Percentiles rank a stretch among this genome's conserved stretches.
Conservation (phyloP, 2,113 vertebrate genomes). For the Spea bombifrons region DNA sequence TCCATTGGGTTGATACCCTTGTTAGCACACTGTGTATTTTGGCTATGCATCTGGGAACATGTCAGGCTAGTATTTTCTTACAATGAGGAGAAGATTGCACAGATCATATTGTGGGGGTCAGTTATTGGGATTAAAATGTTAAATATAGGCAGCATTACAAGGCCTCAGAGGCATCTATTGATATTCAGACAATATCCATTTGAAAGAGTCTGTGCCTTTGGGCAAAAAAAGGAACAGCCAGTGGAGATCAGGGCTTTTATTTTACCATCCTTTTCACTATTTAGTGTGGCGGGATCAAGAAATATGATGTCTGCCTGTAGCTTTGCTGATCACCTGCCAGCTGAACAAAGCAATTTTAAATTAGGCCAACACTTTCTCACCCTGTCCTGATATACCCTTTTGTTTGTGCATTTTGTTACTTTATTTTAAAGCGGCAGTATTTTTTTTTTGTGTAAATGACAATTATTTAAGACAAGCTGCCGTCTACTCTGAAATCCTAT, state of each 20-base stretch:
- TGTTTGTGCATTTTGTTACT: conserved; percentile 30
- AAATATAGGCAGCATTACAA: too few species aligned
- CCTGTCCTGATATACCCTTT: conserved; percentile 38
- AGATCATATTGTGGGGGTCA: too few species aligned
- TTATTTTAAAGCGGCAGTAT: not conserved
- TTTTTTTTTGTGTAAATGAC: not conserved
- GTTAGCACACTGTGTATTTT: too few species aligned
- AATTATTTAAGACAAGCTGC: not conserved
- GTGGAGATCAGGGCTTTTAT: conserved; percentile 25
- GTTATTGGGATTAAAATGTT: too few species aligned
- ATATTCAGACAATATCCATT: conserved; percentile 30
- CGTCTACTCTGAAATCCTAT: not conserved
- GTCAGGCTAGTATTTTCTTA: too few species aligned
- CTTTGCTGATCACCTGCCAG: conserved; percentile 32
- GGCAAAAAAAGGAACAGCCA: conserved; percentile 26
- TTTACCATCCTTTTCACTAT: conserved; percentile 26
- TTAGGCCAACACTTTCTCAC: conserved; percentile 33
- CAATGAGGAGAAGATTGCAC: too few species aligned
- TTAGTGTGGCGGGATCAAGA: conserved; percentile 23
- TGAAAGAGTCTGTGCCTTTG: conserved; percentile 20
- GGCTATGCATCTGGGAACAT: too few species aligned
- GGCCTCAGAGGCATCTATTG: too few species aligned
- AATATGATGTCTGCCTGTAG: conserved; percentile 36
- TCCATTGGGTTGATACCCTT: too few species aligned
- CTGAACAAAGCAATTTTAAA: conserved; percentile 38